Evolutionary conservation across 2,797 vertebrate species (phyloP), one percentile per base, ranked within the genome.

Genomic region (Buceros bicornis): DNA sequence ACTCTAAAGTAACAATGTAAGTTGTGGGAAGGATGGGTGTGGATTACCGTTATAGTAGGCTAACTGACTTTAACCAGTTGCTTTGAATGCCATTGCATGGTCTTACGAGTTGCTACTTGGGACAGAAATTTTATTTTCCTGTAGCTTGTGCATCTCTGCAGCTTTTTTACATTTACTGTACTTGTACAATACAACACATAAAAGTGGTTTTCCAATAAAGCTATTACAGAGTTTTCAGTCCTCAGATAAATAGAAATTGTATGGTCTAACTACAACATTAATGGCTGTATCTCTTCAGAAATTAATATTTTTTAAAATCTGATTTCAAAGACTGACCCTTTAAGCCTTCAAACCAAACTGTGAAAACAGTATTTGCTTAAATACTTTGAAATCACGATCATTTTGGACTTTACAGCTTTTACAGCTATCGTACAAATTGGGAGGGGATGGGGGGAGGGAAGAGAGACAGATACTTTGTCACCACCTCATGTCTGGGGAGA

Each of bases 361-460:
- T 45, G 45, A 53, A 11, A 78, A 82, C 4, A 50, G 2, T 29
- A 58, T 26, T 33, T 81, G 11, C 20, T 61, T 45, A 25, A 35
- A 51, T 43, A 66, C 28, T 43, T 82, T 14, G 7, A 66, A 72
- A 72, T 70, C 18, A 21, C 13, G 60, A 2, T 43, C 26, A 58
- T 72, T 84, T 51, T 24, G 13, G 4, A 62, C 62, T 93, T 88
- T 69, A 45, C 31, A 20, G 3, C 26, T 72, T 87, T 69, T 79
- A 33, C 14, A 42, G 11, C 1, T 47, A 8, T 9, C 31, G 10
- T 28, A 61, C 16, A 43, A 24, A 22, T 5, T 33, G 33, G 33
- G 33, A 33, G 33, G 33, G 33, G 33, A 3, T 3, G 5, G 3
- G 4, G 2, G 24, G 7, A 50, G 5, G 3, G 2, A 77, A 47